Base-by-base conservation (phyloP, 2,888 invertebrate species). In the Lordiphosa fenestrarum region DNA sequence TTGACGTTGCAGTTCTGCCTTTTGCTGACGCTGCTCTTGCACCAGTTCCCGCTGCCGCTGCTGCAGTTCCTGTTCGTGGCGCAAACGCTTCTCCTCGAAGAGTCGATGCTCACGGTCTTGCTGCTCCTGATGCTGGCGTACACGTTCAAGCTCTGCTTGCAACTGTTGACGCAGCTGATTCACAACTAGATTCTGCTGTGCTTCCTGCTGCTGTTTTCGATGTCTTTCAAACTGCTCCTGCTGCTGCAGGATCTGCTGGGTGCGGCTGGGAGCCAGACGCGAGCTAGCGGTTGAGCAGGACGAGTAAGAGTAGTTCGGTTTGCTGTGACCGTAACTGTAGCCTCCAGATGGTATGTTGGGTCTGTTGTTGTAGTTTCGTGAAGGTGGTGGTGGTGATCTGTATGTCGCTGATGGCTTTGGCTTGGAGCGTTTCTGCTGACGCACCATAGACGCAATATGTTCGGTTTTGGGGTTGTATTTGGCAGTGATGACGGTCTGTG, bases 361-460 rank as follows among this genome's bases (percentile, higher is more conserved):
- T 30, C 30, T 30, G 30, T 2, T 30, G 30, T 10, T 30, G 30
- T 30, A 30, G 30, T 30, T 30, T 30, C 30, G 30, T 10, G 30
- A 9, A 30, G 21, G 15, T 15, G 15, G 1, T 15, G 19, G 9
- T 44, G 35, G 35, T 13, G 42, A 15, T 15, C 15, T 15, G 15
- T 1, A 15, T 15, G 15, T 15, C 15, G 19, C 9, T 51, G 35
- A 19, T 13, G 42, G 25, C 3, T 4, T 53, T 74, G 38, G 37
- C 25, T 56, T 75, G 86, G 41, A 65, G 68, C 9, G 38, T 0
- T 76, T 88, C 60, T 89, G 89, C 1, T n/a, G 9, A 30, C 71
- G 73, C 15, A 89, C 84, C 88, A 89, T 82, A 68, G 84, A 85
- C 48, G 69, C 71, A 47, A 89, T 88, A 55, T 89, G 89, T 12